Evolutionary conservation across 2,888 invertebrate species (phyloP).

Genomic region (Caenorhabditis wallacei): DNA sequence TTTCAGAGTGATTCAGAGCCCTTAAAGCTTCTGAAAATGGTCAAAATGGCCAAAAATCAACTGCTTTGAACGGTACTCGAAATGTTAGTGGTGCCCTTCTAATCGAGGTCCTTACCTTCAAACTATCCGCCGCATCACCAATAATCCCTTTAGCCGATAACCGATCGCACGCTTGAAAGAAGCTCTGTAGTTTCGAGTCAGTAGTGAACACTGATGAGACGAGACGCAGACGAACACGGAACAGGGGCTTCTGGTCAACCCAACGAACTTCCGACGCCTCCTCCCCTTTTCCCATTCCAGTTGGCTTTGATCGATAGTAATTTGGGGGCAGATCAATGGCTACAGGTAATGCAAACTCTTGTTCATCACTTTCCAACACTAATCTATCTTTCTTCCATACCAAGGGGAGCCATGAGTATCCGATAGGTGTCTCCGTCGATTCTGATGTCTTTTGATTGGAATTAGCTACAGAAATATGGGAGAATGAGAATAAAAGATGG

Average conservation of each 20-base stretch:
- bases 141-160: slow-evolving; percentile 87
- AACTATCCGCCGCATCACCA: slow-evolving; percentile 71
- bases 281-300: slow-evolving; percentile 91
- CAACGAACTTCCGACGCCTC: slow-evolving; percentile 95
- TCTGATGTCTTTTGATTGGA: slow-evolving; percentile 76
- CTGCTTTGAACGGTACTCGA: too few species aligned
- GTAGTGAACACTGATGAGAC: slow-evolving; percentile 92
- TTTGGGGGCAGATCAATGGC: slow-evolving; percentile 92
- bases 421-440: slow-evolving; percentile 87
- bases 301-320: slow-evolving; percentile 92
- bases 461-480: slow-evolving; percentile 93
- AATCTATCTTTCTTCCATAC: slow-evolving; percentile 86
- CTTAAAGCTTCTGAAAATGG: too few species aligned
- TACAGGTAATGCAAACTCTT: slow-evolving; percentile 88
- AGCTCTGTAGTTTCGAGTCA: slow-evolving; percentile 82
- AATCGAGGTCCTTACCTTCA: slow-evolving; percentile 65
- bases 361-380: slow-evolving; percentile 91
- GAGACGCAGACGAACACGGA: slow-evolving; percentile 90
- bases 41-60: too few species aligned
- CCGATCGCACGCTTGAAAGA: slow-evolving; percentile 87
- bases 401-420: slow-evolving; percentile 95
- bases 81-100: too few species aligned
- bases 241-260: slow-evolving; percentile 93
- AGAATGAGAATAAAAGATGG: slow-evolving; percentile 95
- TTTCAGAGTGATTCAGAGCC: too few species aligned